Percentiles rank a stretch among this genome's conserved stretches.
phyloP scores from a whole-genome alignment of 2,888 invertebrate species.

The Ceraclea dissimilis region DNA sequence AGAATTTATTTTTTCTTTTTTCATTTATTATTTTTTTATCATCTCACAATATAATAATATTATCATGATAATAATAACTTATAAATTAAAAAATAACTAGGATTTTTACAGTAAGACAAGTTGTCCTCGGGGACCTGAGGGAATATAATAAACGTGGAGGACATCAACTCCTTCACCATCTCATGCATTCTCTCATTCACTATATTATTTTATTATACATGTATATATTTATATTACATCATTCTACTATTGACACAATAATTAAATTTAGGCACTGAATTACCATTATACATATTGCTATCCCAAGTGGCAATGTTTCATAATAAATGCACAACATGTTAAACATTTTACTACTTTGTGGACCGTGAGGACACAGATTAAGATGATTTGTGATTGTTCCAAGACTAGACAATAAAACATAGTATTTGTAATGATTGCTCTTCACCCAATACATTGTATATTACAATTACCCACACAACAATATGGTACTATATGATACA shows the following conservation, averaged over 20 bases:
- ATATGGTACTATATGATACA: too few relatives aligned
- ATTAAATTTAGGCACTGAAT: not conserved
- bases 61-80: conserved; percentile 20
- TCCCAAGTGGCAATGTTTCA: conserved; percentile 23
- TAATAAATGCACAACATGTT: not conserved
- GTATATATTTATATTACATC: not conserved
- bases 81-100: conserved; percentile 8
- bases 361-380: not conserved
- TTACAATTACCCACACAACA: too few relatives aligned
- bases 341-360: not conserved
- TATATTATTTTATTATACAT: conserved; percentile 9
- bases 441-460: too few relatives aligned
- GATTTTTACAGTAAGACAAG: conserved; percentile 20
- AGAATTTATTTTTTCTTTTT: conserved; percentile 26
- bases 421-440: not conserved
- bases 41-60: conserved; percentile 25
- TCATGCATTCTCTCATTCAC: conserved; percentile 24
- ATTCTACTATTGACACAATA: not conserved
- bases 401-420: not conserved
- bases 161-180: conserved; percentile 19
- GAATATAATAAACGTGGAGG: not conserved
- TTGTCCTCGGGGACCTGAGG: not conserved
- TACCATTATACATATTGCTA: not conserved
- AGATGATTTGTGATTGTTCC: not conserved
- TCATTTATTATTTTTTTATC: conserved; percentile 17